Evolutionary conservation across 2,797 vertebrate genomes (phyloP), one percentile per base, ranked within the genome.

Genomic region (Xiphophorus birchmanni): DNA sequence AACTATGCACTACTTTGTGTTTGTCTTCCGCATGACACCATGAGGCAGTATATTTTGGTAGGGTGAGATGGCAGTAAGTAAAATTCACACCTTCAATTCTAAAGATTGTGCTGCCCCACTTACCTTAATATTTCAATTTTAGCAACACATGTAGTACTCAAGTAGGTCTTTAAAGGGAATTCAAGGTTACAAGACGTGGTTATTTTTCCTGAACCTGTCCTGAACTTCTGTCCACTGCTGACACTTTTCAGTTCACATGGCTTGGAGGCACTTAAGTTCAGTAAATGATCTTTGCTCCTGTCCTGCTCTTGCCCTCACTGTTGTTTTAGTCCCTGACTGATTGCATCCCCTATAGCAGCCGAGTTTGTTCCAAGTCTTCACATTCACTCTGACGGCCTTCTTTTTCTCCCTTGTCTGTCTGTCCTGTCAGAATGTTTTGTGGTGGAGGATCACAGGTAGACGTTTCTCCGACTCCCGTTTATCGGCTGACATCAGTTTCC

Each of bases 261-360:
- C 84, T 78, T 84, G 21, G 74, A 79, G 83, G 80, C 78, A 73
- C 67, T 88, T 88, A 73, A 86, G 77, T 83, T 75, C 77, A 69
- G 73, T 54, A 42, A 77, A 79, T 78, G 73, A 86, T 52, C 67
- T 79, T 89, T 90, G 82, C 44, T 73, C 65, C 85, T 80, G 67
- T 82, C 42, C 76, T 74, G 42, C 23, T 82, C 72, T 84, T 75
- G 26, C 79, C 69, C 63, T 75, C 76, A 23, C 54, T 76, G 40
- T 74, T 79, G 58, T 84, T 79, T 88, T 76, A 77, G 85, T 71
- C 56, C 67, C 23, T 44, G 67, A 76, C 65, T 76, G 58, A 84
- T 81, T n/a, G 80, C 77, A 72, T 54, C 72, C 75, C n/a, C 56
- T n/a, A 9, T 67, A 88, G 83, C 86, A 87, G 83, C 84, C 83